A percentile compares a stretch with the other conserved stretches of the same genome.
Conservation (phyloP, 2,113 vertebrate species). For the Mesembrinibis cayennensis region DNA sequence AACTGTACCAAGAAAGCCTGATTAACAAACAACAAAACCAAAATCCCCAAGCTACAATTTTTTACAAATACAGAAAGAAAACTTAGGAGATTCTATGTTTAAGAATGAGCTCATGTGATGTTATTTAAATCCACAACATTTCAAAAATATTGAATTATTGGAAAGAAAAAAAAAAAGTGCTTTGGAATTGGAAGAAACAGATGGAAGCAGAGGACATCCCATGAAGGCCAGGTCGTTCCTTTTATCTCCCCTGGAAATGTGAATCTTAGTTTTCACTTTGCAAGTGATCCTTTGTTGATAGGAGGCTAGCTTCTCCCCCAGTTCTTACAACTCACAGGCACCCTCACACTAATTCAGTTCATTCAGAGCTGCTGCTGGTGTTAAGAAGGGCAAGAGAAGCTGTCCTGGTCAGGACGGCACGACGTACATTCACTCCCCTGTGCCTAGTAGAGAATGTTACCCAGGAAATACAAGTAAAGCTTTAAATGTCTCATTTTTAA, state of each 20-base stretch:
- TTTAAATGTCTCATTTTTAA: not conserved
- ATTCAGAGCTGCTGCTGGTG: not conserved
- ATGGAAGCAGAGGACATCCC: not conserved
- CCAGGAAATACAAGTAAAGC: not conserved
- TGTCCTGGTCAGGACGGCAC: not conserved
- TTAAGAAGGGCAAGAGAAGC: not conserved
- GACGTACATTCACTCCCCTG: not conserved
- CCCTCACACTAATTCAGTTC: not conserved
- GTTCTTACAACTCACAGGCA: not conserved
- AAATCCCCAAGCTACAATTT: not conserved
- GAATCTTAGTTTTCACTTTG: not conserved
- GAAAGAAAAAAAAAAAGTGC: not conserved
- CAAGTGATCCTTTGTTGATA: not conserved
- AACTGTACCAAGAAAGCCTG: not conserved
- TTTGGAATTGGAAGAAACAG: not conserved
- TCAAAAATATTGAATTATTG: not conserved
- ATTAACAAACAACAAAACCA: not conserved
- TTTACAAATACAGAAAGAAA: not conserved
- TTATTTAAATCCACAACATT: not conserved
- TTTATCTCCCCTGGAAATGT: not conserved
- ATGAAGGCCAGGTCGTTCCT: not conserved
- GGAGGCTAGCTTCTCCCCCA: not conserved
- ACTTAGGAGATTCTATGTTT: not conserved
- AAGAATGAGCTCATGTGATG: not conserved
- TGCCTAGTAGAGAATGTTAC: not conserved